A percentile compares a stretch with the other conserved stretches of the same genome.
Evolutionary conservation across 2,888 invertebrate genomes (phyloP).

Genomic region (Lathronympha strigana): DNA sequence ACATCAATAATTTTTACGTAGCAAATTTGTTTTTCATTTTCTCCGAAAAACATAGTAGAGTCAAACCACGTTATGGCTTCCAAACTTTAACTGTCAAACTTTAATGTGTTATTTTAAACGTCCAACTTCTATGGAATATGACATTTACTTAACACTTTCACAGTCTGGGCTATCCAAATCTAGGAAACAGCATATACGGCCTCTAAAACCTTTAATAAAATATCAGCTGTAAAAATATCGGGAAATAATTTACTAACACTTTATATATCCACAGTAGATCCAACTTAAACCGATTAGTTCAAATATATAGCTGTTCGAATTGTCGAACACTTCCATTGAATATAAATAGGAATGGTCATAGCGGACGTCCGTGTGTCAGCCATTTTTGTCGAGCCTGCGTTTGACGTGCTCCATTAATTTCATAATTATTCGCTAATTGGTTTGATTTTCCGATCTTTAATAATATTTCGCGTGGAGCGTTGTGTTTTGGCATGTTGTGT

Average conservation of each 20-base stretch:
- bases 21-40: no score
- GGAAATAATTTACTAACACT: background rate
- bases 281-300: background rate
- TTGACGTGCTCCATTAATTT: slow-evolving; percentile 39
- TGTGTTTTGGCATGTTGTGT: background rate
- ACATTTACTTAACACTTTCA: no score
- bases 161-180: no score
- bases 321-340: slow-evolving; percentile 16
- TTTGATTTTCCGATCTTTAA: slow-evolving; percentile 27
- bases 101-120: no score
- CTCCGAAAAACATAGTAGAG: no score
- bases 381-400: slow-evolving; percentile 28
- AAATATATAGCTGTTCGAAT: background rate
- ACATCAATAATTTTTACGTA: no score
- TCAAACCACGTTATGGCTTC: no score
- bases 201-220: no score
- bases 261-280: background rate
- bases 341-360: slow-evolving; percentile 28
- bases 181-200: no score
- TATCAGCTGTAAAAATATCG: no score
- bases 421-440: slow-evolving; percentile 38
- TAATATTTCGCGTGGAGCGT: slow-evolving; percentile 6
- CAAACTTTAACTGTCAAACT: no score
- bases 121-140: no score
- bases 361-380: slow-evolving; percentile 34